Conservation (phyloP, 2,113 vertebrate species). For the Ifrita kowaldi region DNA sequence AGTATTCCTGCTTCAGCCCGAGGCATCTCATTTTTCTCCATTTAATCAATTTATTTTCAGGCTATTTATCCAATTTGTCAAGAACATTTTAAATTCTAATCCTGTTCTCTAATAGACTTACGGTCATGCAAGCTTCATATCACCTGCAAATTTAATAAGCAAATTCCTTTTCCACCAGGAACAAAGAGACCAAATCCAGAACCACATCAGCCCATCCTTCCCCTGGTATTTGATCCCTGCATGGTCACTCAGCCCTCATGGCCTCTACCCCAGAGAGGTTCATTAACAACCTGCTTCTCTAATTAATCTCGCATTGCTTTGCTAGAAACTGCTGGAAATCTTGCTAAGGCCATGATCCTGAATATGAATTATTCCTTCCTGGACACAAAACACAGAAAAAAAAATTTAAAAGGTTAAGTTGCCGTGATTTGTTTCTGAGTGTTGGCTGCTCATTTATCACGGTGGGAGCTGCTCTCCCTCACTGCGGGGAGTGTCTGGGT, state of each 20-base stretch:
- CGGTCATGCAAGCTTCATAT: neutral
- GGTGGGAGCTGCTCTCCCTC: neutral
- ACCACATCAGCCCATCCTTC: neutral
- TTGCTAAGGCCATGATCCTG: neutral
- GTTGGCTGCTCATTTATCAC: neutral
- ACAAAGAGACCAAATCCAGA: neutral
- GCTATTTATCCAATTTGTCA: slow-evolving; percentile 8
- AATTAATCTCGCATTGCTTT: neutral
- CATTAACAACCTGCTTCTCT: neutral
- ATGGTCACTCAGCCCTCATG: neutral
- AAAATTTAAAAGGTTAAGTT: neutral
- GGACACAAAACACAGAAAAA: neutral
- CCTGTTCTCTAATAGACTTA: neutral
- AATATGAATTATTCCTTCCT: neutral
- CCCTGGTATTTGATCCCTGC: neutral
- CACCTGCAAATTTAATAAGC: slow-evolving; percentile 1
- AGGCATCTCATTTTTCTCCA: neutral
- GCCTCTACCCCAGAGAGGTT: neutral
- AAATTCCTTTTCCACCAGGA: neutral
- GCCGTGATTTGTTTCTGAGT: neutral
- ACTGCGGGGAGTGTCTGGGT: neutral
- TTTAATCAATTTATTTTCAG: slow-evolving; percentile 6
- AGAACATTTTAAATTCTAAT: neutral
- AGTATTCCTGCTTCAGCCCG: neutral
- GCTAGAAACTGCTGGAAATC: neutral